Conservation (phyloP, 2,797 vertebrate genomes). For the Octomys mimax region DNA sequence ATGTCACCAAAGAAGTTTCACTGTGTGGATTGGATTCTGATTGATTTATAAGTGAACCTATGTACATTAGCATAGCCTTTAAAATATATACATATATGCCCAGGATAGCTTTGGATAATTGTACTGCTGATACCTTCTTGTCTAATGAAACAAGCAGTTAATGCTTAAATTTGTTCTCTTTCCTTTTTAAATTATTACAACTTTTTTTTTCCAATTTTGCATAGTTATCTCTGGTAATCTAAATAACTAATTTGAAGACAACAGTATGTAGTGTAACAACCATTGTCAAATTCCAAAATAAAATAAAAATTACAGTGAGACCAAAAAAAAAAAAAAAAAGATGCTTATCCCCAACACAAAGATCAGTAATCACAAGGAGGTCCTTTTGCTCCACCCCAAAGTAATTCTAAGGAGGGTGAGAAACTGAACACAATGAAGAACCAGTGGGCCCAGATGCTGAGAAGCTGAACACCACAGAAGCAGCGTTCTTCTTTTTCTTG, state of each 20-base stretch:
- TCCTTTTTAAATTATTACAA: too few relatives aligned
- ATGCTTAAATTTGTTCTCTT: too few relatives aligned
- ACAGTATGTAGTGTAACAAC: too few relatives aligned
- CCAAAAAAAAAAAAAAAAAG: not conserved
- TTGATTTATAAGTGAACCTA: not conserved
- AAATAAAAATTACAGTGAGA: too few relatives aligned
- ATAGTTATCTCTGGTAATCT: too few relatives aligned
- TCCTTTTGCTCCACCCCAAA: not conserved
- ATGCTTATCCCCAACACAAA: not conserved
- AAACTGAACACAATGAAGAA: not conserved
- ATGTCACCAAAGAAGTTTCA: not conserved
- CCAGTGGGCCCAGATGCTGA: not conserved
- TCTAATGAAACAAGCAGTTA: too few relatives aligned
- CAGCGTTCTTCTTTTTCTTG: not conserved
- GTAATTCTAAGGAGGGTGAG: not conserved
- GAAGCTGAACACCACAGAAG: not conserved
- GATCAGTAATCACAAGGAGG: accelerated
- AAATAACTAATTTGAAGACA: too few relatives aligned
- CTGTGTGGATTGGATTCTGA: not conserved
- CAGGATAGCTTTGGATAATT: too few relatives aligned
- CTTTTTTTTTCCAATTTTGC: too few relatives aligned
- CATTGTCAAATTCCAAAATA: too few relatives aligned
- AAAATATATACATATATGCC: not conserved
- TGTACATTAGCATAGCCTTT: not conserved
- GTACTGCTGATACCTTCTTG: too few relatives aligned